phyloP scores from a whole-genome alignment of 2,797 vertebrate genomes.

The Tamandua tetradactyla region DNA sequence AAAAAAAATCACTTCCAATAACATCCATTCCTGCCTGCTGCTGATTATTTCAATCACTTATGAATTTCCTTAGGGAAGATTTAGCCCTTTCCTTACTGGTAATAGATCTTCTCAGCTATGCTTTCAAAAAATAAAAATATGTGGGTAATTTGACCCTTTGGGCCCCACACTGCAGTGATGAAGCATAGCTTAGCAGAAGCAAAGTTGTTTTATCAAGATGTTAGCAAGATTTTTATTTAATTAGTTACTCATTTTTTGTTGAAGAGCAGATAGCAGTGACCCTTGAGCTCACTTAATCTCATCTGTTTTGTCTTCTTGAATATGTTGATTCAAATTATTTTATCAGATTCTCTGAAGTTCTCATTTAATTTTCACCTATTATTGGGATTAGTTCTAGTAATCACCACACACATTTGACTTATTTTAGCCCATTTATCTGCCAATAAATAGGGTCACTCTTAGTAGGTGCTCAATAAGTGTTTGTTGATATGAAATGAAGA shows the following conservation, averaged over 20 bases:
- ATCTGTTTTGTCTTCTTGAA: conserved; percentile 63
- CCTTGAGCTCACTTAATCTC: conserved; percentile 70
- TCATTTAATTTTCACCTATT: conserved; percentile 46
- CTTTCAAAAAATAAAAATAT: conserved; percentile 38
- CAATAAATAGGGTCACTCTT: background rate
- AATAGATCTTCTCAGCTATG: conserved; percentile 8
- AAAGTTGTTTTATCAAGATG: conserved; percentile 30
- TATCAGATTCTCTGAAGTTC: conserved; percentile 50
- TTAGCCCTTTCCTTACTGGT: background rate
- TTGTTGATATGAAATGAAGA: background rate
- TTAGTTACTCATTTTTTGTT: conserved; percentile 75
- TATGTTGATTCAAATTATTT: conserved; percentile 67
- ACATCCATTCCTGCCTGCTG: background rate
- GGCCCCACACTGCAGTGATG: background rate
- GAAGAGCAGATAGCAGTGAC: conserved; percentile 73
- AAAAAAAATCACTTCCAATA: conserved; percentile 27
- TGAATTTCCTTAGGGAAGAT: conserved; percentile 34
- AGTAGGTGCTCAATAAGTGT: background rate
- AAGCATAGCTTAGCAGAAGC: background rate
- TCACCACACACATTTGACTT: background rate
- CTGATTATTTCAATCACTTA: conserved; percentile 10
- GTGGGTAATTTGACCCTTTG: background rate
- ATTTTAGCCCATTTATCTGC: background rate
- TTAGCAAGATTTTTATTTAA: conserved; percentile 76
- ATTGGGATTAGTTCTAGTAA: conserved; percentile 8